Percentiles rank a stretch among this genome's conserved stretches.
These are phyloP conservation scores for Haliclona indistincta DNA, from an alignment of 37 sponge, comb jelly and placozoan species.

Conservation along the genomic window DNA sequence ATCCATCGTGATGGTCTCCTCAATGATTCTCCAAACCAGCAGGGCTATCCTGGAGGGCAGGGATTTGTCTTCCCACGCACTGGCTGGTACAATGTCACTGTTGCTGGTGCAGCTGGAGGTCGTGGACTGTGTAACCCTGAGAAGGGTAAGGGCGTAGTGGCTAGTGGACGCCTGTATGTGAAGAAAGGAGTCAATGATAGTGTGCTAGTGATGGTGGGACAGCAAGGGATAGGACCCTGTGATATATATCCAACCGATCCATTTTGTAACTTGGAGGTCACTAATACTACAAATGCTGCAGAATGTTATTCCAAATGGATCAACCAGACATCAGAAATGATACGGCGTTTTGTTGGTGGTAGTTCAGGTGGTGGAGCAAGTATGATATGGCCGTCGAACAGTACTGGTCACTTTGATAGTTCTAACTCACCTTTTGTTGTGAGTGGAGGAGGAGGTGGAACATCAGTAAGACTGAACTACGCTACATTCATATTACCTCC, in stretches of 20 bases:
- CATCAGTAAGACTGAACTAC: neutral
- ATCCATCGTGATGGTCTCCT: neutral
- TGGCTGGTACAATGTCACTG: conserved; percentile 48
- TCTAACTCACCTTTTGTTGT: conserved; percentile 13
- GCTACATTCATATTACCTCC: neutral
- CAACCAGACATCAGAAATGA: neutral
- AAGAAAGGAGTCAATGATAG: neutral
- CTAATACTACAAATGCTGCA: neutral
- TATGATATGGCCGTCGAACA: conserved; percentile 13
- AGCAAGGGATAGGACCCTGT: conserved; percentile 50
- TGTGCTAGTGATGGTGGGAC: conserved; percentile 46
- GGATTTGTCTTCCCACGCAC: conserved; percentile 36
- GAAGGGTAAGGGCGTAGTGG: conserved; percentile 19
- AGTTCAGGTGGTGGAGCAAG: conserved; percentile 68
- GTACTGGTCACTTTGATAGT: neutral
- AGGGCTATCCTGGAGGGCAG: conserved; percentile 42
- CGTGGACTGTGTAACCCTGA: conserved; percentile 37
- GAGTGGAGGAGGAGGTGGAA: conserved; percentile 56
- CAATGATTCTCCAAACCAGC: neutral
- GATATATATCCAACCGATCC: neutral
- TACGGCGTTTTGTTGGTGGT: conserved; percentile 12
- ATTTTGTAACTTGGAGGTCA: conserved; percentile 12
- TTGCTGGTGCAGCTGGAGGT: conserved; percentile 70
- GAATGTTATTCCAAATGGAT: conserved; percentile 10
- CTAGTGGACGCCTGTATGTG: conserved; percentile 1